A percentile compares a stretch with the other conserved stretches of the same genome.
These are phyloP conservation scores for Sphenodon punctatus DNA, from an alignment of 2,797 vertebrate genomes.

Conservation along the genomic window DNA sequence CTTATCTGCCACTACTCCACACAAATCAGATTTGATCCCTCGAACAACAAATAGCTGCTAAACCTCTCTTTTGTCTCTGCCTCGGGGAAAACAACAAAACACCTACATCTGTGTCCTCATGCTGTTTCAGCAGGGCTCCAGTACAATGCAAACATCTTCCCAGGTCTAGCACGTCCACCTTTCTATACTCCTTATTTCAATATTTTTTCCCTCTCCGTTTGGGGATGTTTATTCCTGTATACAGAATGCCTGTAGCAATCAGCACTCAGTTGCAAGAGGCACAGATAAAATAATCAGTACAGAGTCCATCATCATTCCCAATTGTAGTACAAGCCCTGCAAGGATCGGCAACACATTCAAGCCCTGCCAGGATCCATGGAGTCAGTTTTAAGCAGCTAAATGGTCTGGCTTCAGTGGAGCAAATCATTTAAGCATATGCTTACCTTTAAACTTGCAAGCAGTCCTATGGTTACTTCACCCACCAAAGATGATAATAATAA, in stretches of 20 bases:
- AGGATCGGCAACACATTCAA: not conserved
- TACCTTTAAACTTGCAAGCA: not conserved
- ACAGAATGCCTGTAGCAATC: not conserved
- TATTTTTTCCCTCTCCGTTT: not conserved
- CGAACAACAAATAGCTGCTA: not conserved
- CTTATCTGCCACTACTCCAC: not conserved
- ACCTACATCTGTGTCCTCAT: not conserved
- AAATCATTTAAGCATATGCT: not conserved
- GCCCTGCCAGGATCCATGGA: not conserved
- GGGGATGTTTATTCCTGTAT: not conserved
- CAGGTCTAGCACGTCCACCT: not conserved
- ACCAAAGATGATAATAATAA: too few species aligned
- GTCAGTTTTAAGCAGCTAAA: not conserved
- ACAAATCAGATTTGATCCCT: not conserved
- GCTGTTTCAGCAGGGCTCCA: not conserved
- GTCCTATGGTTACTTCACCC: not conserved
- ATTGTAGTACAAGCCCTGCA: not conserved
- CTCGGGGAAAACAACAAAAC: not conserved
- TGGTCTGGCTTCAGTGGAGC: constrained; percentile 21
- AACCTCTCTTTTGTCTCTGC: not conserved
- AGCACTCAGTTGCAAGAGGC: not conserved
- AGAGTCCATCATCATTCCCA: not conserved
- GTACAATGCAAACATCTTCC: accelerated
- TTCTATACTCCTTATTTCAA: not conserved
- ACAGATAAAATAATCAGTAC: not conserved